Conservation (phyloP, 2,888 invertebrate genomes). For the Zelleria hepariella region DNA sequence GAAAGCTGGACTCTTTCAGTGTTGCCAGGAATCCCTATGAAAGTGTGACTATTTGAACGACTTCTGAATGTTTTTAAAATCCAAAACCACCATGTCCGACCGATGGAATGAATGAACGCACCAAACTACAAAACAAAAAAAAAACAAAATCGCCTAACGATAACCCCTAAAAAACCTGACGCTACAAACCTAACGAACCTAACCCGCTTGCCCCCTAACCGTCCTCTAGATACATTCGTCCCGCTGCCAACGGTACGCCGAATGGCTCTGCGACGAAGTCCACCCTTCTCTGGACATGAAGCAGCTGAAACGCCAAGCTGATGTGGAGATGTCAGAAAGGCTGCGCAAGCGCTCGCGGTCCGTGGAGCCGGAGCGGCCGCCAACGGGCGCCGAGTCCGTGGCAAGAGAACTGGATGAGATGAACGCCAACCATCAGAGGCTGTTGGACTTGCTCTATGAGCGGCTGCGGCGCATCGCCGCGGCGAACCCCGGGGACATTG, state of each 20-base stretch:
- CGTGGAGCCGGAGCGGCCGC: constrained; percentile 35
- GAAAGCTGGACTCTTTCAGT: constrained; percentile 38
- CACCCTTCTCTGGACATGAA: constrained; percentile 82
- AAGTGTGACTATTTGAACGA: neutral
- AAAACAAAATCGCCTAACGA: neutral
- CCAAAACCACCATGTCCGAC: neutral
- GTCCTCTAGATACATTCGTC: constrained; percentile 87
- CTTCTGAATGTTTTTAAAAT: neutral
- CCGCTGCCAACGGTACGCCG: constrained; percentile 86
- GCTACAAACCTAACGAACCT: constrained; percentile 59
- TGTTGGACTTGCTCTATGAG: constrained; percentile 79
- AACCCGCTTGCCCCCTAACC: constrained; percentile 65
- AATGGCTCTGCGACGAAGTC: constrained; percentile 84
- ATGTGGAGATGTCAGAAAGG: constrained; percentile 47
- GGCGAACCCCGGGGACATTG: constrained; percentile 79
- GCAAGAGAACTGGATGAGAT: constrained; percentile 84
- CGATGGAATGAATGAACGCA: neutral
- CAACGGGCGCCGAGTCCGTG: constrained; percentile 79
- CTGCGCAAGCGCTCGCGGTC: constrained; percentile 39
- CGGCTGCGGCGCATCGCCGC: constrained; percentile 77
- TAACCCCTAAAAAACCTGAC: constrained; percentile 7
- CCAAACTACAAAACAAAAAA: neutral
- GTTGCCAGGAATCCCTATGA: neutral
- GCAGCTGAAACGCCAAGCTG: constrained; percentile 54
- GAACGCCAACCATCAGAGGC: constrained; percentile 82